Conservation (phyloP, 2,888 invertebrate genomes). For the Polymixis flavicincta region DNA sequence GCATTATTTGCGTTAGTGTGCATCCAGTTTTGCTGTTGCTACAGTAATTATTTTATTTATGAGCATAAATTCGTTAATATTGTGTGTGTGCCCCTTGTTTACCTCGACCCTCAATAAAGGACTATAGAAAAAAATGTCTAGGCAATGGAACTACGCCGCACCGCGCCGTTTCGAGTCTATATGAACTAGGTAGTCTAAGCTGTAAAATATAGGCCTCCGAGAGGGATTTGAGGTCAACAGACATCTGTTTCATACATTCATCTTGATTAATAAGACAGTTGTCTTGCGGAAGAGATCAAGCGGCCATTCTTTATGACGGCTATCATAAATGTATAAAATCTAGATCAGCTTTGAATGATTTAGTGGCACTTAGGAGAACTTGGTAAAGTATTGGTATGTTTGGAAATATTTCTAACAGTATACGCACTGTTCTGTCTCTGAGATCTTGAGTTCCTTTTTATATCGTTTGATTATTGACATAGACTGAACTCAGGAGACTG, state of each 20-base stretch:
- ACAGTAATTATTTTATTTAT: constrained; percentile 13
- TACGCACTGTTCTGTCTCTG: background rate
- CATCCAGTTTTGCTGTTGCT: background rate
- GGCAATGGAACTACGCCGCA: constrained; percentile 1
- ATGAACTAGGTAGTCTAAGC: constrained; percentile 9
- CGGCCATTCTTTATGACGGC: constrained; percentile 7
- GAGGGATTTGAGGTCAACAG: constrained; percentile 32
- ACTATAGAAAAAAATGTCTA: constrained; percentile 29
- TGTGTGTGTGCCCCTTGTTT: constrained; percentile 14
- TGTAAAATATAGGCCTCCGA: constrained; percentile 23
- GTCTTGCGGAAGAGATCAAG: constrained; percentile 26
- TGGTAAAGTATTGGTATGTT: background rate
- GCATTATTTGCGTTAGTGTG: constrained; percentile 10
- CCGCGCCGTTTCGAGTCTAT: constrained; percentile 8
- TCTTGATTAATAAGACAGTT: constrained; percentile 51
- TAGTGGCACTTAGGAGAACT: constrained; percentile 18
- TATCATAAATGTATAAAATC: constrained; percentile 34
- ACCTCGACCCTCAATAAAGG: constrained; percentile 48
- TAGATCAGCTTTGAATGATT: constrained; percentile 35
- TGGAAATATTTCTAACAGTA: constrained; percentile 3
- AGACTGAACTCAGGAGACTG: background rate
- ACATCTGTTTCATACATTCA: constrained; percentile 53
- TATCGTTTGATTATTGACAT: background rate
- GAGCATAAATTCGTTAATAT: background rate
- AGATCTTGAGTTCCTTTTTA: background rate